Conservation (phyloP, 2,113 vertebrate genomes). For the Tylochromis polylepis region DNA sequence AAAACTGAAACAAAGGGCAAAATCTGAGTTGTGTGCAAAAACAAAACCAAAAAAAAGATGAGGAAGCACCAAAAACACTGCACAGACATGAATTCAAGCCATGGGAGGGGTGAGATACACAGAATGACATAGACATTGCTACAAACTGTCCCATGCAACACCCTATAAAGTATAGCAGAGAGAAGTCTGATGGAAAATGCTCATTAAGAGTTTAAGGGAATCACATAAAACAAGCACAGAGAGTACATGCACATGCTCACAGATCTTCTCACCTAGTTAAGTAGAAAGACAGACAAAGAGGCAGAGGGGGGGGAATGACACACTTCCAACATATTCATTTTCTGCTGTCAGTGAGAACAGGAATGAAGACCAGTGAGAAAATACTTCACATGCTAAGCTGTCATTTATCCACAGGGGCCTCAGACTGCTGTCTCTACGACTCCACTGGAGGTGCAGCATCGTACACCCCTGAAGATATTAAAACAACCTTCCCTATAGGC, state of each 20-base stretch:
- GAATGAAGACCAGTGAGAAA: not conserved
- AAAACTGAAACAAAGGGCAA: not conserved
- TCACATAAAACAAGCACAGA: not conserved
- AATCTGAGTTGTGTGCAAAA: not conserved
- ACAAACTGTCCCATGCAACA: not conserved
- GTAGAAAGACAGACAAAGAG: not conserved
- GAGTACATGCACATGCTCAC: not conserved
- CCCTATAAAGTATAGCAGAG: not conserved
- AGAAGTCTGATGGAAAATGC: not conserved
- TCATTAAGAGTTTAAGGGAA: constrained; percentile 16
- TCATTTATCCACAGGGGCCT: constrained; percentile 58
- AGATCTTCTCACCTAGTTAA: not conserved
- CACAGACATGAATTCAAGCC: not conserved
- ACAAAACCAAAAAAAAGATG: not conserved
- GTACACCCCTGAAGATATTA: constrained; percentile 19
- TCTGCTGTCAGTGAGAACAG: not conserved
- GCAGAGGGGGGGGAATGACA: not conserved
- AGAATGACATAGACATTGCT: not conserved
- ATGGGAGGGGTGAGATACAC: not conserved
- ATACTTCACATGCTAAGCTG: constrained; percentile 42
- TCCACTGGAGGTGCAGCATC: constrained; percentile 34
- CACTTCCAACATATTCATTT: not conserved
- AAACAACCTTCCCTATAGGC: not conserved
- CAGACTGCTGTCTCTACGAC: constrained; percentile 52
- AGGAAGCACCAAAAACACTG: not conserved